Percentiles rank a stretch among this genome's conserved stretches.
Conservation (phyloP, 1,140 invertebrate species). For the Bombus confusus region DNA sequence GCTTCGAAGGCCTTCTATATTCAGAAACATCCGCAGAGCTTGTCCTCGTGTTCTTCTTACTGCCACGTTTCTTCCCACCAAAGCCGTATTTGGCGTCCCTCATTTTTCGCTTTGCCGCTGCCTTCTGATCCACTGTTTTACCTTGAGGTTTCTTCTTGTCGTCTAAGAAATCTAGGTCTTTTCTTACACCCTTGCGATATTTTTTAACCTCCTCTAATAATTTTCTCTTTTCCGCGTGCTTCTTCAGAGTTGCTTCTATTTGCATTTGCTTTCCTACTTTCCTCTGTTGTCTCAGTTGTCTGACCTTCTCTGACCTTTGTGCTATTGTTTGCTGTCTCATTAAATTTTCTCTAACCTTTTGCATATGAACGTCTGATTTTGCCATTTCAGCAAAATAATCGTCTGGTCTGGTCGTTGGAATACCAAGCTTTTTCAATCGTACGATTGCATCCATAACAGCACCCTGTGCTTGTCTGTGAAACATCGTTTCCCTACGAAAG, state of each 20-base stretch:
- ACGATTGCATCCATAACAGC: conserved; percentile 91
- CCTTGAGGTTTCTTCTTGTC: conserved; percentile 84
- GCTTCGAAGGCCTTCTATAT: conserved; percentile 82
- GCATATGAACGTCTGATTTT: conserved; percentile 98
- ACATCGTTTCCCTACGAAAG: conserved; percentile 94
- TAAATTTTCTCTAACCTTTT: conserved; percentile 94
- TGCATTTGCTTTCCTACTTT: conserved; percentile 97
- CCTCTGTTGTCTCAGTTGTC: conserved; percentile 93
- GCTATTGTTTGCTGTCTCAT: conserved; percentile 92
- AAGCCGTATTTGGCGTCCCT: conserved; percentile 97
- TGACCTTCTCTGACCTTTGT: conserved; percentile 93
- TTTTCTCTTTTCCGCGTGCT: conserved; percentile 89
- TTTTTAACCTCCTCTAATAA: conserved; percentile 93
- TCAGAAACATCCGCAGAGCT: conserved; percentile 88
- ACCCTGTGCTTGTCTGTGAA: conserved; percentile 96
- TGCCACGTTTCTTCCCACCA: conserved; percentile 96
- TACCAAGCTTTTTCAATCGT: conserved; percentile 88
- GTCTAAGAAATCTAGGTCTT: conserved; percentile 92
- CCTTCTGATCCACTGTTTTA: conserved; percentile 79
- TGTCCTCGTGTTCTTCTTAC: conserved; percentile 93
- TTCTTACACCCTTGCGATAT: conserved; percentile 90
- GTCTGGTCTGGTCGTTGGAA: conserved; percentile 93
- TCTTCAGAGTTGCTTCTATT: conserved; percentile 91
- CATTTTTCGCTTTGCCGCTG: conserved; percentile 84
- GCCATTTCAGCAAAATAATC: conserved; percentile 99